Evolutionary conservation across 2,113 vertebrate genomes (phyloP).

Genomic region (Epinephelus moara): DNA sequence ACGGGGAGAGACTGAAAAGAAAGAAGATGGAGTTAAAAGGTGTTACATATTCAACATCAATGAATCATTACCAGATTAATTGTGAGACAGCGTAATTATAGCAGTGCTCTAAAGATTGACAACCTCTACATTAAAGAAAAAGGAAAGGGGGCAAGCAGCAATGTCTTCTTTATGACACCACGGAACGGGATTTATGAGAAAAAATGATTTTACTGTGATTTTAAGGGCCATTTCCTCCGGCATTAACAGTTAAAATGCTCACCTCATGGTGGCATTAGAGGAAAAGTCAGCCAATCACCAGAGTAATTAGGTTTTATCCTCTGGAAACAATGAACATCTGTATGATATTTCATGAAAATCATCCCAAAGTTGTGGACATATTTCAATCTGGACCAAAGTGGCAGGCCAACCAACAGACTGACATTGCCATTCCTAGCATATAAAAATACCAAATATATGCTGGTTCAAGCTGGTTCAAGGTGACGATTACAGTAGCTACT

Average conservation of each 20-base stretch:
- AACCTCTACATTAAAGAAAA: constrained; percentile 5
- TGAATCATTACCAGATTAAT: constrained; percentile 57
- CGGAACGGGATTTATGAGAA: background rate
- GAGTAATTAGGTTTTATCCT: background rate
- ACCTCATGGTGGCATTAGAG: background rate
- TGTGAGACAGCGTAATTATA: constrained; percentile 52
- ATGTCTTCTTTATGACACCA: constrained; percentile 1
- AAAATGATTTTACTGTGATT: background rate
- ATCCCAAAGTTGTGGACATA: no score
- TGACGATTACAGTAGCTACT: background rate
- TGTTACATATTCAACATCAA: constrained; percentile 25
- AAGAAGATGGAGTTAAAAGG: constrained; percentile 40
- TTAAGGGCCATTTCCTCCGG: background rate
- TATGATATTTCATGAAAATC: background rate
- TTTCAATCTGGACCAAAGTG: background rate
- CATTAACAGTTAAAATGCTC: background rate
- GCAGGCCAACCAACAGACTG: background rate
- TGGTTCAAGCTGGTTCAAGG: background rate
- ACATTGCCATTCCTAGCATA: background rate
- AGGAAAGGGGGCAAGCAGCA: constrained; percentile 3
- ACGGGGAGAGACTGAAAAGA: constrained; percentile 12
- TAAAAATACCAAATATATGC: background rate
- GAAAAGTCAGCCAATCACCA: background rate
- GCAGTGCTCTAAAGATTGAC: constrained; percentile 7
- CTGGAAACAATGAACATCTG: background rate